phyloP scores from a whole-genome alignment of 2,888 invertebrate genomes.

The Hypomecis punctinalis region DNA sequence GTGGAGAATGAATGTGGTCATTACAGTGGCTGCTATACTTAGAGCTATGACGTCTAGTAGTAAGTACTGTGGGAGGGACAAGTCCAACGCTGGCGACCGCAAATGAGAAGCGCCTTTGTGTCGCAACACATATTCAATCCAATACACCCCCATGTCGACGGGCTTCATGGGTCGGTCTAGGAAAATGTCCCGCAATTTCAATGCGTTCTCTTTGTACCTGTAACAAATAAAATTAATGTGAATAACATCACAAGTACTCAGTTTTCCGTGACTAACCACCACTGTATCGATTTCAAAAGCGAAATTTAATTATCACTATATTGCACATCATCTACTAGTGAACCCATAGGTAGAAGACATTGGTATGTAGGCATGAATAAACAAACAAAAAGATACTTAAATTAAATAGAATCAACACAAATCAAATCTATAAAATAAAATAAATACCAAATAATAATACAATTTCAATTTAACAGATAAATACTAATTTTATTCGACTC shows the following conservation, averaged over 20 bases:
- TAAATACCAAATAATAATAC: too few relatives aligned
- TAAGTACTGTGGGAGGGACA: slow-evolving; percentile 76
- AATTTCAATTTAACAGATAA: too few relatives aligned
- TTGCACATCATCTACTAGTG: too few relatives aligned
- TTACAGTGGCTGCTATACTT: slow-evolving; percentile 59
- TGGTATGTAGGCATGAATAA: too few relatives aligned
- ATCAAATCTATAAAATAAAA: too few relatives aligned
- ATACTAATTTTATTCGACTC: too few relatives aligned
- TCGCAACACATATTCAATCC: slow-evolving; percentile 87
- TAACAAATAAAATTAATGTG: slow-evolving; percentile 36
- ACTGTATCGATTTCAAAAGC: too few relatives aligned
- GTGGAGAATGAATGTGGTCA: slow-evolving; percentile 68
- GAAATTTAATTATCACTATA: too few relatives aligned
- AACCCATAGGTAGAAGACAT: too few relatives aligned
- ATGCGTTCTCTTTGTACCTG: slow-evolving; percentile 83
- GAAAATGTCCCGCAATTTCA: slow-evolving; percentile 78
- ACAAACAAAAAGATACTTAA: too few relatives aligned
- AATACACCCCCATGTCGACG: slow-evolving; percentile 86
- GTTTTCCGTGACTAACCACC: too few relatives aligned
- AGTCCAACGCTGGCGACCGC: slow-evolving; percentile 78
- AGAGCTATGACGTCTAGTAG: slow-evolving; percentile 72
- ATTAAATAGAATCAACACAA: too few relatives aligned
- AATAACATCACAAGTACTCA: neutral
- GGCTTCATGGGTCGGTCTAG: slow-evolving; percentile 85
- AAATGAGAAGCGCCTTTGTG: slow-evolving; percentile 84